Conservation (phyloP, 64 coral and sea anemone genomes). For the Pachyseris speciosa region DNA sequence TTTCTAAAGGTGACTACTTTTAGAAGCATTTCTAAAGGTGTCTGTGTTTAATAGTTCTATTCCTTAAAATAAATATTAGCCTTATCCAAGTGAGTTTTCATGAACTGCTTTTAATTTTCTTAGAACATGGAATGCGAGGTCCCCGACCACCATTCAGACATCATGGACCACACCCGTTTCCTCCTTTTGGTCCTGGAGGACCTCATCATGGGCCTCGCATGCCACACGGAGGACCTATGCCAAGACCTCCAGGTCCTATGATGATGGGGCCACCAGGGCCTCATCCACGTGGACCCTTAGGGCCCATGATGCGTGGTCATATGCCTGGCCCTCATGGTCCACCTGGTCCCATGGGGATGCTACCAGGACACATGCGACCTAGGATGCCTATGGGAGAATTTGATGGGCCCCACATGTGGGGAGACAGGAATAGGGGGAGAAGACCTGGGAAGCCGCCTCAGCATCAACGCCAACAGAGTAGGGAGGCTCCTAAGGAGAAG, state of each 20-base stretch:
- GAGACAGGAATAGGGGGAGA: constrained; percentile 59
- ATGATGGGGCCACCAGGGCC: constrained; percentile 34
- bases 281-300: constrained; percentile 19
- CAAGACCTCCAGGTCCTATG: constrained; percentile 63
- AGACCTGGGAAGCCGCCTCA: constrained; percentile 23
- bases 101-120: not conserved
- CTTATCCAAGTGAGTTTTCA: no score
- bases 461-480: constrained; percentile 9
- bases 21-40: no score
- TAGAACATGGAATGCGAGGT: constrained; percentile 41
- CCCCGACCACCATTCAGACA: constrained; percentile 37
- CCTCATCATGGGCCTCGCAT: constrained; percentile 60
- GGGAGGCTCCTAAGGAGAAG: not conserved
- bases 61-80: no score
- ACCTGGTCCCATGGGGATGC: constrained; percentile 70
- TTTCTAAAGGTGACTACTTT: no score
- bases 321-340: constrained; percentile 79
- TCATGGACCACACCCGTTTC: constrained; percentile 36
- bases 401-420: constrained; percentile 50
- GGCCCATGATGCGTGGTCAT: constrained; percentile 45
- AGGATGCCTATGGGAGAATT: constrained; percentile 50
- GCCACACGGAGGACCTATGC: constrained; percentile 66
- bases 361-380: constrained; percentile 46
- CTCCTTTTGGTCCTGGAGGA: constrained; percentile 25
- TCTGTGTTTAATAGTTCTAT: no score